phyloP scores from a whole-genome alignment of 2,113 vertebrate species.

The Rhinichthys klamathensis region DNA sequence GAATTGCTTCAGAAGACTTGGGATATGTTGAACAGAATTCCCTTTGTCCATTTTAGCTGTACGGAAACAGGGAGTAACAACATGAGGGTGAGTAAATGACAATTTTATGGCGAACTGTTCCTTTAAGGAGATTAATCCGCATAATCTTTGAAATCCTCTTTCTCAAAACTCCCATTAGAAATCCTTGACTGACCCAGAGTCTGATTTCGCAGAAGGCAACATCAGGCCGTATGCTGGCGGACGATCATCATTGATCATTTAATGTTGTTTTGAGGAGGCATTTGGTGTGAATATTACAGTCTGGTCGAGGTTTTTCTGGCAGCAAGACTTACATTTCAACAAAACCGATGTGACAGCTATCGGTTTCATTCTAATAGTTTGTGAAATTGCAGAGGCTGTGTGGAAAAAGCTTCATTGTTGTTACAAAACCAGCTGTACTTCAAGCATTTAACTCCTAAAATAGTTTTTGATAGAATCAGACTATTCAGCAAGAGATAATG shows the following conservation, averaged over 20 bases:
- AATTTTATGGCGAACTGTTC: neutral
- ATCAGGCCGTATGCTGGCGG: neutral
- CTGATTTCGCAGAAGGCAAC: neutral
- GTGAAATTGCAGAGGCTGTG: neutral
- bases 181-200: conserved; percentile 1
- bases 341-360: neutral
- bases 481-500: neutral
- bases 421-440: neutral
- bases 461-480: neutral
- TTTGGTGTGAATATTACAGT: conserved; percentile 1
- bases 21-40: neutral
- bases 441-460: neutral
- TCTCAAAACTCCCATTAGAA: neutral
- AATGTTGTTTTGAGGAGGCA: neutral
- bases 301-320: neutral
- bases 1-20: neutral
- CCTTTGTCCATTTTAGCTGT: neutral
- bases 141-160: neutral
- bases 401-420: neutral
- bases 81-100: neutral
- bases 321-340: neutral
- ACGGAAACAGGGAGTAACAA: neutral
- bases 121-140: neutral
- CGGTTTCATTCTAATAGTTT: neutral
- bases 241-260: neutral